Evolutionary conservation across 2,797 vertebrate species (phyloP), one percentile per base, ranked within the genome.

Genomic region (Sciurus vulgaris): DNA sequence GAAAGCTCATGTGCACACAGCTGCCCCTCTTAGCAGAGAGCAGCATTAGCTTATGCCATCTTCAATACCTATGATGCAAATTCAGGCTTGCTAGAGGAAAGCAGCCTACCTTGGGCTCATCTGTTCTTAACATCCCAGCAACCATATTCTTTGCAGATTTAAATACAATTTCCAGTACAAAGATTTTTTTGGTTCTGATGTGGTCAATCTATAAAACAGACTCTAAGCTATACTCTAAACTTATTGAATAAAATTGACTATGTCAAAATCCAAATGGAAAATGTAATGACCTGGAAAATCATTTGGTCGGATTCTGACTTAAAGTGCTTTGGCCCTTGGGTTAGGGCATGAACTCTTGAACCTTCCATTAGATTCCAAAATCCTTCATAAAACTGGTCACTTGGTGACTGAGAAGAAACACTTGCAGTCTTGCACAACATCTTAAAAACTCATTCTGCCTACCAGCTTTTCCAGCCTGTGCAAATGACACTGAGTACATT

Each of bases 41-140:
- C 35, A 90, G 13, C 59, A 77, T 89, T 65, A 51, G 70, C 24
- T n/a, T n/a, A 38, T 54, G 38, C 70, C 41, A 20, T 78, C 72
- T 82, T 93, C 87, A 72, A 30, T 95, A 94, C 78, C 91, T 90
- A 28, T 3, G 84, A 70, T 38, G 76, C 86, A 89, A 89, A 85
- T 77, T 97, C 89, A 92, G 47, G 89, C 70, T 84, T 67, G 69
- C 76, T 89, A 83, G 82, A 84, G 86, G 84, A 95, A 92, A 83
- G 82, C 70, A 69, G 3, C 51, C 69, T 83, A 7, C 0, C 83
- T 93, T 3, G 9, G 56, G 33, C 8, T 91, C 83, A 96, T 95
- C 91, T 96, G 89, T 74, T 91, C 86, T 86, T 92, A 81, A 77
- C 56, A 93, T 77, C 67, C 51, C 94, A 44, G 54, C 2, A 3